Conservation (phyloP, 2,113 vertebrate genomes). For the Lepisosteus oculatus region DNA sequence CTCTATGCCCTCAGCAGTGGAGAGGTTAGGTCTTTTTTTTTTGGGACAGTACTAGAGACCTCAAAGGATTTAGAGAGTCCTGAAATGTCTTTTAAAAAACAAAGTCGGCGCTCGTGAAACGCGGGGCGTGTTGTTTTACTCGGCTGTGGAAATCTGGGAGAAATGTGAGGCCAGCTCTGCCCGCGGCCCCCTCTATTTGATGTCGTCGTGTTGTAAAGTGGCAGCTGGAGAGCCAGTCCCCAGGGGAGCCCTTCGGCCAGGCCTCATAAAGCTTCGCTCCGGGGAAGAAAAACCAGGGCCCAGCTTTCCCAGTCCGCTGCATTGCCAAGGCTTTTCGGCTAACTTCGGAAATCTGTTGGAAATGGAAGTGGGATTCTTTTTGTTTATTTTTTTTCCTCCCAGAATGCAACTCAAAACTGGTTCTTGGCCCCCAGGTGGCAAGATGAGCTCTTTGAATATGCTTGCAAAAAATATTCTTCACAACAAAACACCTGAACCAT, state of each 20-base stretch:
- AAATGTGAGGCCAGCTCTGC: neutral
- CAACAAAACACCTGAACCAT: no score
- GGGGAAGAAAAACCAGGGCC: neutral
- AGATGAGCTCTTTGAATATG: no score
- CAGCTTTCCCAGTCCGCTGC: neutral
- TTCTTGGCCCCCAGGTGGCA: no score
- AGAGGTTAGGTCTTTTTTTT: neutral
- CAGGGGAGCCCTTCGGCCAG: slow-evolving; percentile 13
- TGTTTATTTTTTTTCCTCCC: no score
- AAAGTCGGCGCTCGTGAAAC: neutral
- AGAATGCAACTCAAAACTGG: no score
- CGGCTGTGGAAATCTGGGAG: neutral
- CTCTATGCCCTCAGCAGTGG: neutral
- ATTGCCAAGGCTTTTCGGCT: neutral
- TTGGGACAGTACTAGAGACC: neutral
- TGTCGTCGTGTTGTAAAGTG: neutral
- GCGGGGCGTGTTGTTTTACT: neutral
- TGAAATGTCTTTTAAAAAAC: neutral
- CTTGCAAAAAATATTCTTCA: no score
- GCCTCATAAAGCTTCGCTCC: neutral
- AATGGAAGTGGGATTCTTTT: no score
- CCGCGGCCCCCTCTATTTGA: slow-evolving; percentile 5
- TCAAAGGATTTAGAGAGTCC: slow-evolving; percentile 5
- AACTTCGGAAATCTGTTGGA: neutral
- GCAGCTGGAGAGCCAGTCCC: slow-evolving; percentile 3